These are phyloP conservation scores for Neodiprion pinetum DNA, from an alignment of 1,140 invertebrate species.

Conservation along the genomic window DNA sequence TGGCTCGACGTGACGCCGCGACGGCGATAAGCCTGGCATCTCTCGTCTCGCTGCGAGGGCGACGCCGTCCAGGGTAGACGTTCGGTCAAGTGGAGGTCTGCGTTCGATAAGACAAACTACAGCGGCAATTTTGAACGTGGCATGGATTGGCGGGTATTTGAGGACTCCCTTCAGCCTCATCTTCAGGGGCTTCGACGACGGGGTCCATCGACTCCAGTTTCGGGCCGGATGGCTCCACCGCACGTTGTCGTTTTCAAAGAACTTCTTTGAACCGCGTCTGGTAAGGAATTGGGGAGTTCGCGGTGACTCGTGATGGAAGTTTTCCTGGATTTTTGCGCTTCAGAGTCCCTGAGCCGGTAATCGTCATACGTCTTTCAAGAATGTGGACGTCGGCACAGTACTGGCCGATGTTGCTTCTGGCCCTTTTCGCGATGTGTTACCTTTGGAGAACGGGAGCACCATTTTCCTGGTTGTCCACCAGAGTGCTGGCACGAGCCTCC, in stretches of 20 bases:
- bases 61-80: slow-evolving; percentile 20
- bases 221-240: neutral
- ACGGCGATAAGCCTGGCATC: neutral
- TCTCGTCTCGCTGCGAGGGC: neutral
- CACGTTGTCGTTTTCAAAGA: neutral
- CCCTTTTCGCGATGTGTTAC: slow-evolving; percentile 37
- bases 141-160: slow-evolving; percentile 47
- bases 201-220: slow-evolving; percentile 1
- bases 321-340: neutral
- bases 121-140: slow-evolving; percentile 36
- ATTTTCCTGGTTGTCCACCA: slow-evolving; percentile 33
- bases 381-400: slow-evolving; percentile 5
- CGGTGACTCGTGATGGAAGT: slow-evolving; percentile 5
- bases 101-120: slow-evolving; percentile 43
- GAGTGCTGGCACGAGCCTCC: slow-evolving; percentile 46
- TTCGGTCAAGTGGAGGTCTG: slow-evolving; percentile 48
- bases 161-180: slow-evolving; percentile 22
- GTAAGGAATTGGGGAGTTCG: neutral
- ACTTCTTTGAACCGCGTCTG: neutral
- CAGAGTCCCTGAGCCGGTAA: neutral
- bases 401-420: slow-evolving; percentile 31
- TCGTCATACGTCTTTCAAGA: neutral
- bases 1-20: neutral
- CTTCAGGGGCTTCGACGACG: neutral
- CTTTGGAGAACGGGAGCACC: slow-evolving; percentile 45